Evolutionary conservation across 2,797 vertebrate genomes (phyloP).

Genomic region (Valencia hispanica): DNA sequence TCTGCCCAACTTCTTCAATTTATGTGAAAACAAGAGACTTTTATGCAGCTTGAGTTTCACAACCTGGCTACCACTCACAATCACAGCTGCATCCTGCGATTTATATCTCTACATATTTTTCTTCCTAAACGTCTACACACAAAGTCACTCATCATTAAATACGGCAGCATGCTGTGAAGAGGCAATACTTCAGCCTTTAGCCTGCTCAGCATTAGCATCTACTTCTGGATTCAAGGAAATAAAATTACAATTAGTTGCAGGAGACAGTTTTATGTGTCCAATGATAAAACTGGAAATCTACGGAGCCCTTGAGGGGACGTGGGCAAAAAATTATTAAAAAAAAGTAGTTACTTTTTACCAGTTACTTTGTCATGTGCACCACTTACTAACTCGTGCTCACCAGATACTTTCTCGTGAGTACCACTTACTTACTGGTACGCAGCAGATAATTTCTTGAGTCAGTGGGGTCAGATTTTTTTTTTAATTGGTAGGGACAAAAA

Average conservation of each 20-base stretch:
- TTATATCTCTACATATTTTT: conserved; percentile 15
- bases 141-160: conserved; percentile 64
- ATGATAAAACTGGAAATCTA: conserved; percentile 71
- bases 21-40: conserved; percentile 44
- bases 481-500: too few species aligned
- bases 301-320: too few species aligned
- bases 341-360: too few species aligned
- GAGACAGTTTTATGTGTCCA: conserved; percentile 75
- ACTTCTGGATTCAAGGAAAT: conserved; percentile 58
- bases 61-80: conserved; percentile 30
- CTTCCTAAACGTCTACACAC: conserved; percentile 19
- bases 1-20: conserved; percentile 28
- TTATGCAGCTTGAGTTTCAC: conserved; percentile 46
- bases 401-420: too few species aligned
- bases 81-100: conserved; percentile 55
- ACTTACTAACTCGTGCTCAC: too few species aligned
- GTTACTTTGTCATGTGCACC: too few species aligned
- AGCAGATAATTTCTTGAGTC: too few species aligned
- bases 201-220: conserved; percentile 44
- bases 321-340: too few species aligned
- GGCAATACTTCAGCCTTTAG: conserved; percentile 62
- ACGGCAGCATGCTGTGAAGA: conserved; percentile 54
- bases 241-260: conserved; percentile 69
- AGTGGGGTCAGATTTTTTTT: too few species aligned
- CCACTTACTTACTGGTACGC: too few species aligned